A percentile compares a stretch with the other conserved stretches of the same genome.
phyloP scores from a whole-genome alignment of 1,140 invertebrate species.

The Pristionchus pacificus region DNA sequence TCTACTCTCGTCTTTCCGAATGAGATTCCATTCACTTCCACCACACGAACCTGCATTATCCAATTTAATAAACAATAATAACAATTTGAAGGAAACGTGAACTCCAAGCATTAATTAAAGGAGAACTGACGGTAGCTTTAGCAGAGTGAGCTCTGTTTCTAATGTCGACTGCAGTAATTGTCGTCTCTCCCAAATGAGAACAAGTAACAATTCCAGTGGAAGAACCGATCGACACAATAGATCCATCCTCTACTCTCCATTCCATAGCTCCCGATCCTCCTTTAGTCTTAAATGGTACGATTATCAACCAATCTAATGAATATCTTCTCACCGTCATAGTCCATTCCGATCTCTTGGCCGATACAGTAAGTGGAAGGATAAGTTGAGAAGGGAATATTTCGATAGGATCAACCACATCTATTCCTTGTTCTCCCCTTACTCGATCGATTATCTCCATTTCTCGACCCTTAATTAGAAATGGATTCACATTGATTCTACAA shows the following conservation, averaged over 20 bases:
- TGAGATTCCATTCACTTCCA: slow-evolving; percentile 57
- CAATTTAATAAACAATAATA: too few species aligned
- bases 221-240: slow-evolving; percentile 34
- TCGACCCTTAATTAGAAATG: slow-evolving; percentile 42
- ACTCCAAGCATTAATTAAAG: too few species aligned
- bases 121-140: too few species aligned
- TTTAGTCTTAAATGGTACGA: slow-evolving; percentile 57
- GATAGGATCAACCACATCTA: slow-evolving; percentile 59
- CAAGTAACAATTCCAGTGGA: slow-evolving; percentile 53
- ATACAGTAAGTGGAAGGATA: slow-evolving; percentile 57
- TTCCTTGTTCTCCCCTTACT: slow-evolving; percentile 47
- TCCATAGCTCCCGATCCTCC: slow-evolving; percentile 60
- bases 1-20: slow-evolving; percentile 59
- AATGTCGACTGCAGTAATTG: slow-evolving; percentile 57
- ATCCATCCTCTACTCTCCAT: slow-evolving; percentile 54
- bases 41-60: slow-evolving; percentile 46
- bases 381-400: slow-evolving; percentile 52
- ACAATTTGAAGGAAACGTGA: too few species aligned
- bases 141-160: slow-evolving; percentile 54
- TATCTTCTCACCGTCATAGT: slow-evolving; percentile 14
- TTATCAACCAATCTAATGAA: too few species aligned
- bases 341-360: slow-evolving; percentile 44
- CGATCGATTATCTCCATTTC: slow-evolving; percentile 31
- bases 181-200: slow-evolving; percentile 43
- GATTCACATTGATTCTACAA: slow-evolving; percentile 10